phyloP scores from a whole-genome alignment of 1,140 invertebrate species.

The Diorhabda elongata region DNA sequence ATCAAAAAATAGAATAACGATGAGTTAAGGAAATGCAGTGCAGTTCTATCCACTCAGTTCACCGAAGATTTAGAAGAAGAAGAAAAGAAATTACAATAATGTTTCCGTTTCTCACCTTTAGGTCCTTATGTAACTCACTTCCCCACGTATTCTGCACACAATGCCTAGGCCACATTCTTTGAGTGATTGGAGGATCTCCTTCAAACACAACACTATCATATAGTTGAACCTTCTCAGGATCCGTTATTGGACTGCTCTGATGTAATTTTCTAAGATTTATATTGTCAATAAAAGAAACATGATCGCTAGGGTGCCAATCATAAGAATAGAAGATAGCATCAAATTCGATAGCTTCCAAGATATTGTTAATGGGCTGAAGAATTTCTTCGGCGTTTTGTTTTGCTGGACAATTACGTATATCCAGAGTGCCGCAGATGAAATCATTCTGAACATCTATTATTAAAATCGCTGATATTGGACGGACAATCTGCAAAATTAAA shows the following conservation, averaged over 20 bases:
- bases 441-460: constrained; percentile 84
- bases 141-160: constrained; percentile 75
- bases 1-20: too few relatives aligned
- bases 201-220: constrained; percentile 71
- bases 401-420: constrained; percentile 62
- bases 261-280: constrained; percentile 49
- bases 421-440: constrained; percentile 71
- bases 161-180: constrained; percentile 74
- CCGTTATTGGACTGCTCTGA: constrained; percentile 47
- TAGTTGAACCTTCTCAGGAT: constrained; percentile 56
- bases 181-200: constrained; percentile 54
- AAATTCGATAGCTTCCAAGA: constrained; percentile 63
- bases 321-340: constrained; percentile 69
- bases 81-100: too few relatives aligned
- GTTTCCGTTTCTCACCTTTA: constrained; percentile 25
- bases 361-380: constrained; percentile 65
- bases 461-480: constrained; percentile 62
- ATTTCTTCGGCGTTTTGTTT: constrained; percentile 62
- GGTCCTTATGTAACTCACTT: constrained; percentile 66
- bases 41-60: too few relatives aligned
- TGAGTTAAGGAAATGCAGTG: too few relatives aligned
- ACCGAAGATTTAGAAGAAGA: too few relatives aligned
- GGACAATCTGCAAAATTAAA: constrained; percentile 29
- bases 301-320: constrained; percentile 79
- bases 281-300: constrained; percentile 78